Conservation (phyloP, 2,113 vertebrate genomes). For the Dissostichus mawsoni region DNA sequence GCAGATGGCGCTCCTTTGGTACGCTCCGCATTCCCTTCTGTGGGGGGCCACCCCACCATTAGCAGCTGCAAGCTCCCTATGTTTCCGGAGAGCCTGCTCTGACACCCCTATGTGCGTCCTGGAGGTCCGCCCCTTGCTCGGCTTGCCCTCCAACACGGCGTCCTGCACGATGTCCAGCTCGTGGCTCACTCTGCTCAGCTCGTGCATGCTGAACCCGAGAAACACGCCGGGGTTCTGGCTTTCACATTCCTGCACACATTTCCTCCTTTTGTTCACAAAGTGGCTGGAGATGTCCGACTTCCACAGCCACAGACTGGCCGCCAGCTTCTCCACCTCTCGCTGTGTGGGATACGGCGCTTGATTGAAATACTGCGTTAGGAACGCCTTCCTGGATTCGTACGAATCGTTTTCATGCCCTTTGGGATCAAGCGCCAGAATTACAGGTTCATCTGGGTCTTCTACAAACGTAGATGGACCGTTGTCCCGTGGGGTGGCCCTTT, state of each 20-base stretch:
- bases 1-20: conserved; percentile 17
- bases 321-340: conserved; percentile 94
- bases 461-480: conserved; percentile 82
- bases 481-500: conserved; percentile 78
- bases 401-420: conserved; percentile 95
- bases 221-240: conserved; percentile 87
- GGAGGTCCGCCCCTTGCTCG: conserved; percentile 85
- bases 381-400: conserved; percentile 94
- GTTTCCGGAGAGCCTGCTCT: conserved; percentile 67
- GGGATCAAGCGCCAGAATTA: conserved; percentile 92
- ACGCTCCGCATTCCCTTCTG: conserved; percentile 12
- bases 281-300: conserved; percentile 96
- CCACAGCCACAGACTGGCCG: conserved; percentile 95
- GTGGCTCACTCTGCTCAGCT: conserved; percentile 90
- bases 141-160: conserved; percentile 85
- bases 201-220: conserved; percentile 96
- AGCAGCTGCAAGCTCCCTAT: conserved; percentile 53
- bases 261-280: conserved; percentile 93
- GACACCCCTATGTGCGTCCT: conserved; percentile 84
- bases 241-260: conserved; percentile 92
- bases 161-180: conserved; percentile 88
- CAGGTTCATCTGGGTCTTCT: conserved; percentile 93
- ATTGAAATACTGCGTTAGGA: conserved; percentile 95
- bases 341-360: conserved; percentile 91
- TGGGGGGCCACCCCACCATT: conserved; percentile 51